Evolutionary conservation across 2,113 vertebrate species (phyloP), one percentile per base, ranked within the genome.

Genomic region (Trichomycterus rosablanca): DNA sequence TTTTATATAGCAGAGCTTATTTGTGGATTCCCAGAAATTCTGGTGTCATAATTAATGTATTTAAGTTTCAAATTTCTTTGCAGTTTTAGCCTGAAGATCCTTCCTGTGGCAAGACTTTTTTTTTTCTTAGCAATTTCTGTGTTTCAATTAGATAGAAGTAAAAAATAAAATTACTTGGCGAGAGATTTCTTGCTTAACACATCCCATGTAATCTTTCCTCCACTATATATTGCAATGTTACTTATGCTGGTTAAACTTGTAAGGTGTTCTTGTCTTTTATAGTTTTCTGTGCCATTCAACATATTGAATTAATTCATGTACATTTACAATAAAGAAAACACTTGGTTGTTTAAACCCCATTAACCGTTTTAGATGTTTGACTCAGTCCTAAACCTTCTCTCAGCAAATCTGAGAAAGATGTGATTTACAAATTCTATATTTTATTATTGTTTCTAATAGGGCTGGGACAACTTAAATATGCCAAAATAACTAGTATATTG

Each of bases 201-300:
- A 67, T 75, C 78, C 76, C 76, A 75, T 20, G 56, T 82, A 76
- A 78, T 60, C 77, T 83, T 74, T 48, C 74, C 85, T 80, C 73
- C 76, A 72, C 73, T 77, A 73, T 86, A 72, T 73, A 81, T 71
- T 87, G 83, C 86, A 83, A 84, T 30, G 26, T 77, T 84, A 76
- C 71, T 78, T 75, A 80, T 85, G 70, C 80, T 86, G 79, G 78
- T 76, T 61, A 50, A 75, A 76, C 77, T 66, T 89, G 85, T 87
- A 80, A 78, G 74, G 53, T 72, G 77, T 79, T 79, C 78, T 81
- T 71, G 78, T 86, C 83, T 78, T 80, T 89, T 85, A 91, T 89
- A 92, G 92, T 91, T 91, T 92, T 72, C 80, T 93, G 89, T 94
- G 91, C 92, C 94, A 92, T 87, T 83, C 81, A 88, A 87, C 86